phyloP scores from a whole-genome alignment of 2,113 vertebrate species.

The Oxygymnocypris stewartii region DNA sequence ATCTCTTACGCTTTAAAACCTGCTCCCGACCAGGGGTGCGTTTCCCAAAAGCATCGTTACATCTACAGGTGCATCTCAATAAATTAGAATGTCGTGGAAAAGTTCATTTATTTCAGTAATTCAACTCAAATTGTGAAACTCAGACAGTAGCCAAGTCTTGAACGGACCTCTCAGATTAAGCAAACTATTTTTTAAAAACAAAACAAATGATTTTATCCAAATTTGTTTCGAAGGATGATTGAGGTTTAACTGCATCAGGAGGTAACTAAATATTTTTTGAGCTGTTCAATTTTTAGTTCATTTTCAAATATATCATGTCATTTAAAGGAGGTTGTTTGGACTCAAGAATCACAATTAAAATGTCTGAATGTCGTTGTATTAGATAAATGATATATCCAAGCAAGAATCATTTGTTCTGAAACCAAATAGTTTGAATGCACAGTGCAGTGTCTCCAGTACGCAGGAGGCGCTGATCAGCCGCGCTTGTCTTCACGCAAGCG shows the following conservation, averaged over 20 bases:
- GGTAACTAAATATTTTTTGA: not conserved
- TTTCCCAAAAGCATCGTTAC: no score
- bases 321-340: not conserved
- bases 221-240: no score
- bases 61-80: no score
- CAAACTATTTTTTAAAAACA: no score
- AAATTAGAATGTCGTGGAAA: no score
- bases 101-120: no score
- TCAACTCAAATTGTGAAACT: no score
- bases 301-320: not conserved
- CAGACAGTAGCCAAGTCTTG: no score
- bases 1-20: no score
- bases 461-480: constrained; percentile 7
- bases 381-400: not conserved
- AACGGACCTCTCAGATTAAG: no score
- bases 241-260: not conserved
- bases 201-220: no score
- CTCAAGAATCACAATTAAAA: not conserved
- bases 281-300: not conserved
- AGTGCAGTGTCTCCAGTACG: not conserved
- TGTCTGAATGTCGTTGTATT: not conserved
- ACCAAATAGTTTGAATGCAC: not conserved
- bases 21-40: no score
- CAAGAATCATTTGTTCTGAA: not conserved
- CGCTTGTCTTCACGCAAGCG: not conserved